Percentiles rank a stretch among this genome's conserved stretches.
phyloP scores from a whole-genome alignment of 1,140 invertebrate genomes.

The Teleopsis dalmanni region DNA sequence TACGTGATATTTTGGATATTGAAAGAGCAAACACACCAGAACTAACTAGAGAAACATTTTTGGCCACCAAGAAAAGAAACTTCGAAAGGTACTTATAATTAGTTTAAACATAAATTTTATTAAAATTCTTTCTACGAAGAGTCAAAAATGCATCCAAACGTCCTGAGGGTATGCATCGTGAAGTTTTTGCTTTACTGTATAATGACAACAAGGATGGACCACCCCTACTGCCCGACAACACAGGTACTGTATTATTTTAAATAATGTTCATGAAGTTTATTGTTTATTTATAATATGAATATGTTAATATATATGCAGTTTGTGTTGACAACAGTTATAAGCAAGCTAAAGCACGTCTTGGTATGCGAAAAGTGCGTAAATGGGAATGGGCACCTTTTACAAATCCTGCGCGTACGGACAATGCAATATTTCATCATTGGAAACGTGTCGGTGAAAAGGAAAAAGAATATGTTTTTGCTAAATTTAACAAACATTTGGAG shows the following conservation, averaged over 20 bases:
- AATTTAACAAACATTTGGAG: constrained; percentile 91
- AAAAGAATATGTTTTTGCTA: constrained; percentile 95
- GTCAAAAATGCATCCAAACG: no score
- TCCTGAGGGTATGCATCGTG: constrained; percentile 95
- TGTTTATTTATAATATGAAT: neutral
- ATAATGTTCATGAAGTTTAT: neutral
- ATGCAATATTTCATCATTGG: constrained; percentile 87
- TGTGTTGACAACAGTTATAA: constrained; percentile 75
- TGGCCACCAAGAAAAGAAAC: constrained; percentile 60
- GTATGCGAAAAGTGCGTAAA: constrained; percentile 84
- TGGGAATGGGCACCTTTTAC: constrained; percentile 97
- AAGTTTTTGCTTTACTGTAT: constrained; percentile 90
- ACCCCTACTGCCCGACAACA: constrained; percentile 74
- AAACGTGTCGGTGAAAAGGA: constrained; percentile 77
- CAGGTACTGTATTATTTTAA: constrained; percentile 25
- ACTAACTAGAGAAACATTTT: constrained; percentile 76
- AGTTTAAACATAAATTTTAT: no score
- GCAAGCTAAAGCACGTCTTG: constrained; percentile 87
- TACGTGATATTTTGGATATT: constrained; percentile 84
- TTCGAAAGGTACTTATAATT: constrained; percentile 53
- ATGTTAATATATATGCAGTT: no score
- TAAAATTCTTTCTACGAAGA: no score
- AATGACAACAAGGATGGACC: constrained; percentile 89
- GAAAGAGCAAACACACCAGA: constrained; percentile 66
- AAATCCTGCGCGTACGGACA: constrained; percentile 89